A percentile compares a stretch with the other conserved stretches of the same genome.
Conservation (phyloP, 2,113 vertebrate genomes). For the Passer montanus region DNA sequence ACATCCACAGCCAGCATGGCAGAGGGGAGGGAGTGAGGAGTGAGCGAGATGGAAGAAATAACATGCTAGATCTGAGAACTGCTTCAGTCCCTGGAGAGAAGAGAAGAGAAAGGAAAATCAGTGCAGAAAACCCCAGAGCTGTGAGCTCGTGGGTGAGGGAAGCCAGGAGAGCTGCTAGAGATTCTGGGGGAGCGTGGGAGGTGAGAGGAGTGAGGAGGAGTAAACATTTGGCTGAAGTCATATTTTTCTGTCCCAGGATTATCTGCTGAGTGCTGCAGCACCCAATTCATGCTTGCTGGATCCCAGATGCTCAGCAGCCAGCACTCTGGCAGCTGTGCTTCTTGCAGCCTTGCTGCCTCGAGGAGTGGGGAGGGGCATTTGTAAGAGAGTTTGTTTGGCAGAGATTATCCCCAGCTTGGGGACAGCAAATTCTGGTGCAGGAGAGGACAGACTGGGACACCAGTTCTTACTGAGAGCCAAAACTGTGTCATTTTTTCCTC, state of each 20-base stretch:
- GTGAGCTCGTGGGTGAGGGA: not conserved
- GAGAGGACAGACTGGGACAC: not conserved
- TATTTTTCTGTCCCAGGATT: not conserved
- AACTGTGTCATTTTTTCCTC: rapidly evolving
- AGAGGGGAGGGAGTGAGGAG: not conserved
- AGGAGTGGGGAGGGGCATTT: not conserved
- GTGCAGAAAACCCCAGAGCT: not conserved
- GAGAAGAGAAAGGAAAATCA: not conserved
- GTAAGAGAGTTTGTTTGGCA: not conserved
- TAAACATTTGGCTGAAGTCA: constrained; percentile 26
- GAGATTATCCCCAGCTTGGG: not conserved
- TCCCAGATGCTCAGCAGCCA: not conserved
- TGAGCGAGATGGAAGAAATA: not conserved
- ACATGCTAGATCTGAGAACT: not conserved
- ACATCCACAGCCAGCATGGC: not conserved
- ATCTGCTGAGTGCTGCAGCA: not conserved
- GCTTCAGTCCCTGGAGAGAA: not conserved
- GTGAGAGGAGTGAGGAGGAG: constrained; percentile 51
- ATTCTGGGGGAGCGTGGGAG: not conserved
- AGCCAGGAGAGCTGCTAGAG: constrained; percentile 16
- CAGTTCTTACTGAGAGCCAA: not conserved
- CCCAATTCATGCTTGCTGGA: not conserved
- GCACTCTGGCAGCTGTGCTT: not conserved
- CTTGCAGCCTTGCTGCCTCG: not conserved
- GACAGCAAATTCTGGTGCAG: not conserved